Percentiles rank a stretch among this genome's conserved stretches.
Conservation (phyloP, 2,888 invertebrate species). For the Calameuta filiformis region DNA sequence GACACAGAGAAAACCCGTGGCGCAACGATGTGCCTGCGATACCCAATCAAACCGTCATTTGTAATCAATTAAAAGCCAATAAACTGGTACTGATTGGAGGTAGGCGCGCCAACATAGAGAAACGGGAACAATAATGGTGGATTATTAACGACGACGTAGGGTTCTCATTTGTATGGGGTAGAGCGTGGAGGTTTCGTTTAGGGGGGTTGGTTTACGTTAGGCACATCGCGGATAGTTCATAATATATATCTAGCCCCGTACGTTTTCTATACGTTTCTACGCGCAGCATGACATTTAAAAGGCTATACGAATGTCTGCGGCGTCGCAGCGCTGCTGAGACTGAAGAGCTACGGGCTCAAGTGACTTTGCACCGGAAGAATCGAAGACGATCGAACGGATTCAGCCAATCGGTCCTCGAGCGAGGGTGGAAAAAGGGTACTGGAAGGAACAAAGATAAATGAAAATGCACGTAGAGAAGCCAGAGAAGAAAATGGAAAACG, state of each 20-base stretch:
- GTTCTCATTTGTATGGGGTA: conserved; percentile 46
- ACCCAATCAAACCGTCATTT: conserved; percentile 63
- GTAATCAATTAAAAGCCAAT: conserved; percentile 66
- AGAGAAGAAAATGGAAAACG: neutral
- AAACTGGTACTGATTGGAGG: conserved; percentile 60
- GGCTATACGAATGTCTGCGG: neutral
- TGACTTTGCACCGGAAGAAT: neutral
- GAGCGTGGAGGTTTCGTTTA: neutral
- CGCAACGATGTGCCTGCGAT: neutral
- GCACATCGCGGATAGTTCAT: neutral
- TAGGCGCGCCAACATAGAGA: conserved; percentile 46
- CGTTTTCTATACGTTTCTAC: neutral
- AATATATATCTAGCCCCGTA: neutral
- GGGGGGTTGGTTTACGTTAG: neutral
- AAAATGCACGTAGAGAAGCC: neutral
- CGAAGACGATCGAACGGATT: neutral
- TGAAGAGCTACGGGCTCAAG: neutral
- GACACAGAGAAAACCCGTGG: conserved; percentile 9
- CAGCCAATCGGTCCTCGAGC: neutral
- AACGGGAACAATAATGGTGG: conserved; percentile 60
- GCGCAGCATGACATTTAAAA: neutral
- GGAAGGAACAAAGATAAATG: neutral
- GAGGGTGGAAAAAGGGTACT: neutral
- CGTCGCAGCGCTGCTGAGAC: neutral
- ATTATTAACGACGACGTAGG: conserved; percentile 58